Evolutionary conservation across 2,888 invertebrate genomes (phyloP).

Genomic region (Aporophyla nigra): DNA sequence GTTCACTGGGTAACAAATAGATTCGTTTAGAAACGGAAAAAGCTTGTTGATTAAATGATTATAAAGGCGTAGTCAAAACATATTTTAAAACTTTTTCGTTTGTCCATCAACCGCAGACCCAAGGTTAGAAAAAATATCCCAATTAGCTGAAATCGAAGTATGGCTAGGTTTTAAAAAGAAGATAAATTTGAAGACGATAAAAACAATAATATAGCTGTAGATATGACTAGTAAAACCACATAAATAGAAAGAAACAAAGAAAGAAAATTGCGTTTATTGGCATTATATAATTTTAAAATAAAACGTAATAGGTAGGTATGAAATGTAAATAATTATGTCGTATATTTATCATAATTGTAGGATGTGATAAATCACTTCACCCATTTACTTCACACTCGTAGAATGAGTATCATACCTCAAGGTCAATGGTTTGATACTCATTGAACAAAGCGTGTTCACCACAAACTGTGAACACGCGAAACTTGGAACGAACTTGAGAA

Average conservation of each 20-base stretch:
- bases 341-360: background rate
- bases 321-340: background rate
- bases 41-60: conserved; percentile 15
- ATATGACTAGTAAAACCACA: background rate
- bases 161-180: background rate
- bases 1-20: conserved; percentile 18
- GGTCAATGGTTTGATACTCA: background rate
- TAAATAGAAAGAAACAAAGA: too few species aligned
- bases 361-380: background rate
- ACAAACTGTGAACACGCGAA: background rate
- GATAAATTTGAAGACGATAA: too few species aligned
- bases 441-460: background rate
- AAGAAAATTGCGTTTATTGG: too few species aligned
- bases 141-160: conserved; percentile 1
- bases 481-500: background rate
- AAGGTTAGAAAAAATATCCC: background rate
- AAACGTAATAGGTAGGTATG: too few species aligned
- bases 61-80: background rate
- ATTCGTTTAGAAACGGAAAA: conserved; percentile 6
- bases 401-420: background rate
- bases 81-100: background rate
- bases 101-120: background rate
- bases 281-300: too few species aligned
- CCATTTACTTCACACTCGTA: background rate
- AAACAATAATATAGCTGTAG: too few species aligned